Evolutionary conservation across 2,797 vertebrate species (phyloP).

Genomic region (Lepus oiostolus): DNA sequence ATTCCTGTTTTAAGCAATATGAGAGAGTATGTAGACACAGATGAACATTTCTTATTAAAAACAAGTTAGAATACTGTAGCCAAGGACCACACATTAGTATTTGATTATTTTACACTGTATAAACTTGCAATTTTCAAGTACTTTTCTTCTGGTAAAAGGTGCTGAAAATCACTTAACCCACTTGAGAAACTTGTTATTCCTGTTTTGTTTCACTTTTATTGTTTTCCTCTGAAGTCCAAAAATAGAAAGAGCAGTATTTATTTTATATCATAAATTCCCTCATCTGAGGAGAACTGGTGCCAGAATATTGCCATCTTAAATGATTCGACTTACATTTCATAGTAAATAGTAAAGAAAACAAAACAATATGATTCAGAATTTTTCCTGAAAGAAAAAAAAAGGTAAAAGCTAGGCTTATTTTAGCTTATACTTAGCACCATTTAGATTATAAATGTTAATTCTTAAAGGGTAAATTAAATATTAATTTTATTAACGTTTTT

Average conservation of each 20-base stretch:
- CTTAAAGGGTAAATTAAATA: not conserved
- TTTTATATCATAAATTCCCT: slow-evolving; percentile 16
- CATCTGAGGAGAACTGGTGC: not conserved
- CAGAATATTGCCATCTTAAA: slow-evolving; percentile 24
- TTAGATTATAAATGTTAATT: not conserved
- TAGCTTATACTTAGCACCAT: not conserved
- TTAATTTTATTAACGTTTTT: not conserved
- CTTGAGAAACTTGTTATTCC: not conserved
- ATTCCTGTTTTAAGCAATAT: slow-evolving; percentile 38
- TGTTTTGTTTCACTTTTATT: not conserved
- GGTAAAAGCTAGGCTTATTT: slow-evolving; percentile 33
- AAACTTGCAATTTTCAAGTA: not conserved
- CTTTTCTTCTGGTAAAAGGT: slow-evolving; percentile 3
- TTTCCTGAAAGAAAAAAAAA: slow-evolving; percentile 6
- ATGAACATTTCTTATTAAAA: slow-evolving; percentile 32
- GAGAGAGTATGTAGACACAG: not conserved
- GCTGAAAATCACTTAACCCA: not conserved
- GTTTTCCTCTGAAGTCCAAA: slow-evolving; percentile 18
- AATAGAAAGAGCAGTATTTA: slow-evolving; percentile 26
- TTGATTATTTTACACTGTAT: not conserved
- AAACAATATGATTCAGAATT: slow-evolving; percentile 18
- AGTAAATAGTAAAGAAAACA: slow-evolving; percentile 14
- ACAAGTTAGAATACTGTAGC: not conserved
- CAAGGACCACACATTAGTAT: not conserved
- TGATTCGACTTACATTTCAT: slow-evolving; percentile 22